Conservation (phyloP, 1,140 invertebrate genomes). For the Cecropterus lyciades region DNA sequence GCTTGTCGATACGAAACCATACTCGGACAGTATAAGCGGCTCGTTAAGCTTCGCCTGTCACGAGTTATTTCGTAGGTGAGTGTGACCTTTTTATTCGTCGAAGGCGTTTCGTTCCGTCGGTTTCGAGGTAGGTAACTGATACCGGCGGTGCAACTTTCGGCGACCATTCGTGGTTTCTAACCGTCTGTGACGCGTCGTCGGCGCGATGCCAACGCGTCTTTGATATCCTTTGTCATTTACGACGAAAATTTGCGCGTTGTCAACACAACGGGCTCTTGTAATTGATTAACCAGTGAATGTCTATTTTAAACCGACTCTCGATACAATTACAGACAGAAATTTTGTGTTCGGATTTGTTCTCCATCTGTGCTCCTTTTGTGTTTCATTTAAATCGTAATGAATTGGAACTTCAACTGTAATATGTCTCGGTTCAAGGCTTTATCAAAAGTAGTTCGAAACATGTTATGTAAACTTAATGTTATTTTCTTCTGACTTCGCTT, state of each 20-base stretch:
- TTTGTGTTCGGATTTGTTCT: too few relatives aligned
- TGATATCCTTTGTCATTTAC: conserved; percentile 2
- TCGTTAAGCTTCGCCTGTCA: conserved; percentile 26
- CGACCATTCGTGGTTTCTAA: conserved; percentile 19
- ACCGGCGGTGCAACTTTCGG: conserved; percentile 17
- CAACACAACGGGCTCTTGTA: neutral
- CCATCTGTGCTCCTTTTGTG: too few relatives aligned
- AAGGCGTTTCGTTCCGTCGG: conserved; percentile 15
- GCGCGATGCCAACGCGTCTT: neutral
- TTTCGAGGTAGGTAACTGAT: conserved; percentile 5
- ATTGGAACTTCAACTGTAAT: too few relatives aligned
- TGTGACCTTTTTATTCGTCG: conserved; percentile 28
- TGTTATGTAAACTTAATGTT: too few relatives aligned
- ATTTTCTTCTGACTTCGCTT: too few relatives aligned
- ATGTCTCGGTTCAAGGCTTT: too few relatives aligned
- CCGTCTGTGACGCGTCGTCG: conserved; percentile 6
- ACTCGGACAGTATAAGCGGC: conserved; percentile 7
- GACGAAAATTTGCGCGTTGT: conserved; percentile 6
- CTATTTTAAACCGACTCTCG: neutral
- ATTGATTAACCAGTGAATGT: conserved; percentile 4
- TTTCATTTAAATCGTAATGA: too few relatives aligned
- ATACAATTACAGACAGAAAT: too few relatives aligned
- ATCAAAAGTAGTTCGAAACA: too few relatives aligned
- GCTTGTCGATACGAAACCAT: conserved; percentile 7
- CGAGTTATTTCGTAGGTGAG: conserved; percentile 21